These are phyloP conservation scores for Girardinichthys multiradiatus DNA, from an alignment of 2,113 vertebrate species.

Conservation along the genomic window DNA sequence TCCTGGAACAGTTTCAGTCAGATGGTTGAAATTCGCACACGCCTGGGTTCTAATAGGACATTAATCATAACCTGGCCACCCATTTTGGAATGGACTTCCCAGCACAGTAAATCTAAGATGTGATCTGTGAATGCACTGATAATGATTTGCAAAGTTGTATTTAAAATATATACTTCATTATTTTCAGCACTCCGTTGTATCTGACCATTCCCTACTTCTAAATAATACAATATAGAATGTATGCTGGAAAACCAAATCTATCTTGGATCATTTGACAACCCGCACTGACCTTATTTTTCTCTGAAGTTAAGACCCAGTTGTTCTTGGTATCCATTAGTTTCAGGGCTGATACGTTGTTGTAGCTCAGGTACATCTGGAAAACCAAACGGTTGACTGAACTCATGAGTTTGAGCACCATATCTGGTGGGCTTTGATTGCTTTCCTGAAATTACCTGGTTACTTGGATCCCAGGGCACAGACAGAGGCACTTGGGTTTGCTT, in stretches of 20 bases:
- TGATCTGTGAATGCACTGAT: not conserved
- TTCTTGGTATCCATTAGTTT: conserved; percentile 89
- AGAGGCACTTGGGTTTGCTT: conserved; percentile 89
- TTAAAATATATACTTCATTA: not conserved
- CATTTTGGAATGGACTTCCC: no score
- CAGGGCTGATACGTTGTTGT: conserved; percentile 94
- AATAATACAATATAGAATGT: conserved; percentile 9
- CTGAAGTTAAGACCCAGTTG: conserved; percentile 88
- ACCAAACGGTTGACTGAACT: not conserved
- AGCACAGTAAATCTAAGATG: not conserved
- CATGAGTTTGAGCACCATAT: conserved; percentile 11
- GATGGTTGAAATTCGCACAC: no score
- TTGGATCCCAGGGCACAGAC: conserved; percentile 95
- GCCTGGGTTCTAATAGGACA: no score
- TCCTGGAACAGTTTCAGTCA: no score
- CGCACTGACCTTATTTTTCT: conserved; percentile 87
- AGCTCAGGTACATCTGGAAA: conserved; percentile 94
- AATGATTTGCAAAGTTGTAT: not conserved
- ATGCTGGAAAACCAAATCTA: conserved; percentile 3
- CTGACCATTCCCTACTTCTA: not conserved
- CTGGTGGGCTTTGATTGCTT: not conserved
- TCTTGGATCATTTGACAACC: no score
- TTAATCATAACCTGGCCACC: no score
- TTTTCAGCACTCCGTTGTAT: not conserved
- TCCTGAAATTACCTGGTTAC: conserved; percentile 89